phyloP scores from a whole-genome alignment of 2,888 invertebrate species.

The Agrenia bidenticulata region DNA sequence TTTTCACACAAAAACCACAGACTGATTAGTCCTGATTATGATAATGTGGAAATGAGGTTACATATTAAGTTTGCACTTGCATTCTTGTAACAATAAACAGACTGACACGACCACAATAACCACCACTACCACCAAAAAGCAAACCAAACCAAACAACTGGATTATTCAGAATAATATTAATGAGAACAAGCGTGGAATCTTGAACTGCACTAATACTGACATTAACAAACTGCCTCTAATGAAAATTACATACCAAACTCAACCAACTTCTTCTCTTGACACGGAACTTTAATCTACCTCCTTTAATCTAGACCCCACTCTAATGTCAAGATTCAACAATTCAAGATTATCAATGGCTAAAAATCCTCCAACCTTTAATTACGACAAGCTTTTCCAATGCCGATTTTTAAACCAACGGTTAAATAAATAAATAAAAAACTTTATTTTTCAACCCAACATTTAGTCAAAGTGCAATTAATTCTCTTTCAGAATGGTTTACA shows the following conservation, averaged over 20 bases:
- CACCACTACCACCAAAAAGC: neutral
- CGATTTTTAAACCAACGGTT: neutral
- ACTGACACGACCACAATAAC: neutral
- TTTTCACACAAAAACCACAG: neutral
- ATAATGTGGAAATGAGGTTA: conserved; percentile 1
- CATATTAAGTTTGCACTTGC: neutral
- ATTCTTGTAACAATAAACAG: neutral
- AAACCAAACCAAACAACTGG: conserved; percentile 10
- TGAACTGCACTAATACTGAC: neutral
- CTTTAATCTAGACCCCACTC: too few species aligned
- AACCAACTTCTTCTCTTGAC: conserved; percentile 3
- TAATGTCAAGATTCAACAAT: too few species aligned
- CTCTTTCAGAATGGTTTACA: too few species aligned
- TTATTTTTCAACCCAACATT: neutral
- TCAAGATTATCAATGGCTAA: too few species aligned
- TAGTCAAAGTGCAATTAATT: too few species aligned
- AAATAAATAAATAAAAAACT: neutral
- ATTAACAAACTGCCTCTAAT: neutral
- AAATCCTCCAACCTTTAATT: too few species aligned
- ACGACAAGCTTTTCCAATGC: neutral
- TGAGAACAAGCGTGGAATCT: neutral
- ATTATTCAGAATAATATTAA: neutral
- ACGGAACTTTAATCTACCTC: conserved; percentile 5
- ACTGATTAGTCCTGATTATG: neutral
- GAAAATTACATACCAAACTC: neutral